Conservation (phyloP, 92 coral and sea anemone genomes). For the Phenganax stokvisi region DNA sequence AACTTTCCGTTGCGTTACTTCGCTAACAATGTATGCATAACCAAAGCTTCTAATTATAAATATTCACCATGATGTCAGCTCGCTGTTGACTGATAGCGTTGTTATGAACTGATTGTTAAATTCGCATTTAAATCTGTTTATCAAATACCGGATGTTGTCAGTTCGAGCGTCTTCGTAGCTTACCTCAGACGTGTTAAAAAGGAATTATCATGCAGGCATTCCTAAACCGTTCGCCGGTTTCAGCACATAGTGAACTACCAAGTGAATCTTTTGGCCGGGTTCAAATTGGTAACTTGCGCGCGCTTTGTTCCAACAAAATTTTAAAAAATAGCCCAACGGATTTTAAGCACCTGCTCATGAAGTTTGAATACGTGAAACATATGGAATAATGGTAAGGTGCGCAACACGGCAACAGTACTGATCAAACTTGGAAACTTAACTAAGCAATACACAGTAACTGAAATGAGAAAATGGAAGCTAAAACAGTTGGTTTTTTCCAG, state of each 20-base stretch:
- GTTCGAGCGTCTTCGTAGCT: constrained; percentile 33
- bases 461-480: too few relatives aligned
- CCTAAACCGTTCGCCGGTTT: constrained; percentile 1
- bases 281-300: neutral
- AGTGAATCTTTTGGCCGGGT: neutral
- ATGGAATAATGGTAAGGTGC: neutral
- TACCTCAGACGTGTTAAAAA: constrained; percentile 1
- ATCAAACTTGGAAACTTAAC: too few relatives aligned
- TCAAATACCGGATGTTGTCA: constrained; percentile 45
- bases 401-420: neutral
- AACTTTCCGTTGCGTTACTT: neutral
- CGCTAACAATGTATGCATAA: neutral
- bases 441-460: too few relatives aligned
- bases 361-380: neutral
- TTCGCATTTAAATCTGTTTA: constrained; percentile 32
- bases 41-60: constrained; percentile 19
- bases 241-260: neutral
- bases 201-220: constrained; percentile 19
- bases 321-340: neutral
- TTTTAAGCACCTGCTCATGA: neutral
- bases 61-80: constrained; percentile 13
- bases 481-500: too few relatives aligned
- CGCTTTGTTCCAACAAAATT: too few relatives aligned
- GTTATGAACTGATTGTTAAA: constrained; percentile 26
- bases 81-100: constrained; percentile 37